phyloP scores from a whole-genome alignment of 2,797 vertebrate species.

The Acropternis orthonyx region DNA sequence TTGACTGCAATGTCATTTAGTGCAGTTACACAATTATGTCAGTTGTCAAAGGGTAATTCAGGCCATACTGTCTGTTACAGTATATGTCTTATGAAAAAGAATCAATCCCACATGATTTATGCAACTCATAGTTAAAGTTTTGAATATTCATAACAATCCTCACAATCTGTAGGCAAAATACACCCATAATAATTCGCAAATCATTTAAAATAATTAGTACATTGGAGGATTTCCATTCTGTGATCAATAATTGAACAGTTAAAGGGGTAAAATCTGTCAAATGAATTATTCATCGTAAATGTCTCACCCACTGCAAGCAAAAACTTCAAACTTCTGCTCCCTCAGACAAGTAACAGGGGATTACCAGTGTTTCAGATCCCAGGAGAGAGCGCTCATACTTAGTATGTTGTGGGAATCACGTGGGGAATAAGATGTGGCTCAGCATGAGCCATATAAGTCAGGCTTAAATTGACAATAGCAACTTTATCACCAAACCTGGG shows the following conservation, averaged over 20 bases:
- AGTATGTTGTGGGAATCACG: neutral
- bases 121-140: neutral
- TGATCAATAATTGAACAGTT: slow-evolving; percentile 68
- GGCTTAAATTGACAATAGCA: accelerated
- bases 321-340: slow-evolving; percentile 25
- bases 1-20: neutral
- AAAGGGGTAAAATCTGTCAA: slow-evolving; percentile 50
- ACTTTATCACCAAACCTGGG: neutral
- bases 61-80: neutral
- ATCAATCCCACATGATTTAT: neutral
- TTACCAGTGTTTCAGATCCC: neutral
- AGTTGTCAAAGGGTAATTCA: neutral
- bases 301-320: neutral
- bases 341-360: neutral
- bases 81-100: neutral
- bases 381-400: neutral
- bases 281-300: slow-evolving; percentile 44
- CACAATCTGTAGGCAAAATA: slow-evolving; percentile 40
- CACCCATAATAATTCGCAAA: slow-evolving; percentile 46
- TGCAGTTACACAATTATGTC: neutral
- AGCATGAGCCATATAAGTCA: neutral
- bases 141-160: slow-evolving; percentile 47
- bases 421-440: accelerated
- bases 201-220: slow-evolving; percentile 56
- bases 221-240: slow-evolving; percentile 24